Evolutionary conservation across 2,888 invertebrate genomes (phyloP), one percentile per base, ranked within the genome.

Genomic region (Tuberolachnus salignus): DNA sequence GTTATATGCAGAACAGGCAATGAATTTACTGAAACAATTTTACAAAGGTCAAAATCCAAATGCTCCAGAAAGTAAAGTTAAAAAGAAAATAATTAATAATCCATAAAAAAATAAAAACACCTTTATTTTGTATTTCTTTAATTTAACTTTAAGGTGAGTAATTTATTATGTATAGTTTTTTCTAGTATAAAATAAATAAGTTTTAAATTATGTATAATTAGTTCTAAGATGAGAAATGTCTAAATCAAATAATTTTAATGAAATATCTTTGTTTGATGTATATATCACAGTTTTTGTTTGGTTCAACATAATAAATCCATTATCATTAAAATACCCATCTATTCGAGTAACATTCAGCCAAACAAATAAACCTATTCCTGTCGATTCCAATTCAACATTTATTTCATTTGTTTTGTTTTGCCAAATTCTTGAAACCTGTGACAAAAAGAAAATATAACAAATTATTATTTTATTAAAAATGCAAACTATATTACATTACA

Each of bases 31-130:
- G 10, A 97, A 97, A 86, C 89, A 91, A 82, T 99, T 99, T 88
- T 99, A 99, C 86, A 94, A 94, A 86, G 95, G 95, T 51, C 91
- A 92, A 83, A 99, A 99, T 88, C 95, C 96, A 0, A 91, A 91
- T 84, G 94, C 93, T 8, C 94, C 94, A 8, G 87, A 89, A 80
- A 85, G 88, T 23, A 93, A 92, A 86, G 87, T 87, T 8, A 92
- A 91, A 85, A 86, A 84, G 61, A 83, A 83, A 80, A 82, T 16
- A 34, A 46, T 73, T 82, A 61, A 64, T 82, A 61, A 64, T 63
- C 46, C 3, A 21, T 55, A 67, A 63, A 80, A 63, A 14, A n/a
- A n/a, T n/a, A n/a, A 42, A 42, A 16, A 4, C 9, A 16, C 26
- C 11, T 69, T 34, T 64, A 42, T 57, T 51, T 63, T 66, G 8